Conservation (phyloP, 2,113 vertebrate species). For the Bucco capensis region DNA sequence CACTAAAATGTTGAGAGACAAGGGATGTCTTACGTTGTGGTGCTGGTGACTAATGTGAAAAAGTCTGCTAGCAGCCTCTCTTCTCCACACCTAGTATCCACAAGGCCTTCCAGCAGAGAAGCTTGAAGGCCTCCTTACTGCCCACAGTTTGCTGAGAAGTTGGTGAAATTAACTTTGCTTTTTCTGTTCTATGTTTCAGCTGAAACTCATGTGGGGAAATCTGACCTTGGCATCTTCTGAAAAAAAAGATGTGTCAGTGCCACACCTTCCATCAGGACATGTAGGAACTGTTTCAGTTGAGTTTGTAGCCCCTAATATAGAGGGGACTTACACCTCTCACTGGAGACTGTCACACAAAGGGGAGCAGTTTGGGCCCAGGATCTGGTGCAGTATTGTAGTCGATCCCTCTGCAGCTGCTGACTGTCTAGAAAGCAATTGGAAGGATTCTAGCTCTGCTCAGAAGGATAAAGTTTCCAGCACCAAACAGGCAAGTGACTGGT, state of each 20-base stretch:
- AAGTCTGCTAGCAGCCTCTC: background rate
- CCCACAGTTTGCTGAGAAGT: background rate
- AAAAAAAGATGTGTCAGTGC: slow-evolving; percentile 88
- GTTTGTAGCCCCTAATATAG: slow-evolving; percentile 87
- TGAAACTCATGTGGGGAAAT: slow-evolving; percentile 99
- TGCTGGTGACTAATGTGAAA: background rate
- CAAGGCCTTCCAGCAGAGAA: background rate
- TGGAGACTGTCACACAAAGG: slow-evolving; percentile 95
- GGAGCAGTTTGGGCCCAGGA: slow-evolving; percentile 92
- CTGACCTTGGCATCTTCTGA: slow-evolving; percentile 85
- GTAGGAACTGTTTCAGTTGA: slow-evolving; percentile 92
- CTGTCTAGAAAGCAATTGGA: slow-evolving; percentile 21
- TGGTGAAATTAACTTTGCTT: background rate
- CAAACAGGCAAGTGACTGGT: slow-evolving; percentile 76
- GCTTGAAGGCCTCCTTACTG: background rate
- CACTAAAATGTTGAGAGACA: background rate
- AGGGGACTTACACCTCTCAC: slow-evolving; percentile 97
- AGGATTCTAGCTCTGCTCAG: slow-evolving; percentile 16
- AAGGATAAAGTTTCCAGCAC: slow-evolving; percentile 55
- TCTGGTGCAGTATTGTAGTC: slow-evolving; percentile 98
- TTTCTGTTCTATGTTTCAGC: slow-evolving; percentile 63
- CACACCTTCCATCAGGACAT: slow-evolving; percentile 86
- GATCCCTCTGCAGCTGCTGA: slow-evolving; percentile 70
- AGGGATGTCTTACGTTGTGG: background rate
- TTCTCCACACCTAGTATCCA: background rate